Conservation (phyloP, 2,888 invertebrate genomes). For the Drosophila anomalata region DNA sequence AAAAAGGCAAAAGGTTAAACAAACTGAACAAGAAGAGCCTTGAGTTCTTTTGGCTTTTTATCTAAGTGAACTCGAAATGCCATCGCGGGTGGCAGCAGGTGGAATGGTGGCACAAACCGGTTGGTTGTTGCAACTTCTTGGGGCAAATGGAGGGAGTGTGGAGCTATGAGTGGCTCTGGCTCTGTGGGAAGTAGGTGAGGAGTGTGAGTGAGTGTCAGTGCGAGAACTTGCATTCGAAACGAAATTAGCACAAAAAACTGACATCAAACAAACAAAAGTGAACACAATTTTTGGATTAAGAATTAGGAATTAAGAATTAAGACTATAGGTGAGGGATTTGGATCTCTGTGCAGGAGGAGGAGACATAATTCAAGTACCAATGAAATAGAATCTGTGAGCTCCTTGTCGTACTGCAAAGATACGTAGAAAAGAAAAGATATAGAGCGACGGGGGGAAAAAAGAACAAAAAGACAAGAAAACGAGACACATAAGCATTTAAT, state of each 20-base stretch:
- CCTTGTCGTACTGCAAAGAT: slow-evolving; percentile 84
- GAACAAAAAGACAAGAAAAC: slow-evolving; percentile 47
- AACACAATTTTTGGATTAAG: slow-evolving; percentile 14
- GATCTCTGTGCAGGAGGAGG: slow-evolving; percentile 19
- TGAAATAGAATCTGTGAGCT: slow-evolving; percentile 84
- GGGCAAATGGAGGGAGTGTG: slow-evolving; percentile 7
- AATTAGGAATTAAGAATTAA: background rate
- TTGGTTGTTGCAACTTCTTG: slow-evolving; percentile 24
- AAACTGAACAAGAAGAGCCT: slow-evolving; percentile 41
- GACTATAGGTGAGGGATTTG: slow-evolving; percentile 9
- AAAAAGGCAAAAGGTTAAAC: slow-evolving; percentile 26
- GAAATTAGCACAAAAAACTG: slow-evolving; percentile 37
- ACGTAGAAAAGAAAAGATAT: slow-evolving; percentile 61
- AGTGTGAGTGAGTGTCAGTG: slow-evolving; percentile 8
- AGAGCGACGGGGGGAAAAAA: slow-evolving; percentile 47
- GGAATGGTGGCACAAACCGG: slow-evolving; percentile 23
- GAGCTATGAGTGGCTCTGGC: background rate
- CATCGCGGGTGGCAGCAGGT: slow-evolving; percentile 28
- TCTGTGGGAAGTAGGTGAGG: slow-evolving; percentile 29
- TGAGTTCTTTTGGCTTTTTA: slow-evolving; percentile 33
- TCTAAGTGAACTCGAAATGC: slow-evolving; percentile 33
- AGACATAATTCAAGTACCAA: slow-evolving; percentile 80
- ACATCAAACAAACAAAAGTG: slow-evolving; percentile 20
- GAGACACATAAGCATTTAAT: slow-evolving; percentile 42
- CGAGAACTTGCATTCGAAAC: slow-evolving; percentile 20